Base-by-base conservation (phyloP, 2,888 invertebrate genomes). In the Luperina testacea region DNA sequence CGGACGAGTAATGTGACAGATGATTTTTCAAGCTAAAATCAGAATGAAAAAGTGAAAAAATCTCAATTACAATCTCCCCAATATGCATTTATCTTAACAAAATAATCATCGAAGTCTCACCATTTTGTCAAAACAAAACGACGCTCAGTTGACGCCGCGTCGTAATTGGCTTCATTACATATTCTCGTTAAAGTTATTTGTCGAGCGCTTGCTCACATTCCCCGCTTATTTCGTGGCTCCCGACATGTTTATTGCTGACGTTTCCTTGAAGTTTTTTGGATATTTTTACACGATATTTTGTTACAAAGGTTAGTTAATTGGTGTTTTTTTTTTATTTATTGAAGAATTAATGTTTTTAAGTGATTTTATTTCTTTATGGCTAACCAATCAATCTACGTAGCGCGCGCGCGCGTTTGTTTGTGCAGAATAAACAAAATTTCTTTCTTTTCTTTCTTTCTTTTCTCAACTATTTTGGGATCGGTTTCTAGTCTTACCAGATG, bases 131-230 rank as follows among this genome's bases (percentile, higher is more conserved):
- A 83, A 86, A 87, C 80, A 87, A 84, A 88, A 89, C 78, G 84
- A 45, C 75, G 73, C 68, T 82, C 72, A 80, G 69, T 84, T 83
- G 81, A 86, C 80, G 74, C 63, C 64, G 75, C 79, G 32, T 75
- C 69, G 86, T 90, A 91, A 91, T 91, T 90, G 89, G 88, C 76
- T 75, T 81, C 88, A 84, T 87, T 85, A 87, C 78, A 80, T 77
- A 70, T 82, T 75, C 84, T 86, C 84, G 78, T 87, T 88, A 86
- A 86, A 81, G 72, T 82, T 81, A 86, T 88, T 85, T 87, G 77
- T 83, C 79, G 80, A 76, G 72, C 32, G 77, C 51, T 70, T 38
- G 57, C 67, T 73, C 59, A 72, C 72, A 70, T 67, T 67, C n/a
- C 17, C 20, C 72, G 72, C 82, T 81, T 76, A 84, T 79, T 85